Base-by-base conservation (phyloP, 2,888 invertebrate genomes). In the Athalia rosae region DNA sequence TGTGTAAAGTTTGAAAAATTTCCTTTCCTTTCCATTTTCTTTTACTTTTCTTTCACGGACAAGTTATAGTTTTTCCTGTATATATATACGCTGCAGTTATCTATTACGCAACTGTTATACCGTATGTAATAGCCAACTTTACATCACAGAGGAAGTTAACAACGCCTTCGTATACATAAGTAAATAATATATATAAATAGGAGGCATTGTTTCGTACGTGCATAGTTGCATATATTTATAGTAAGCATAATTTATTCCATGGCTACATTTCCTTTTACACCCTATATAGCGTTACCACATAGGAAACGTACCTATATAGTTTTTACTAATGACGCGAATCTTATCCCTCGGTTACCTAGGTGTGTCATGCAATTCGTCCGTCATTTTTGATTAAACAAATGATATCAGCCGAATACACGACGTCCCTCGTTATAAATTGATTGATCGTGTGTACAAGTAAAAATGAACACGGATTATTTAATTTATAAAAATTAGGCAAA, bases 211-310 rank as follows among this genome's bases (percentile, higher is more conserved):
- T 47, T 79, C 78, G 63, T 62, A 28, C 28, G n/a, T n/a, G 28
- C 28, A 28, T 28, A 28, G 28, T 28, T 2, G 28, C 2, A 28
- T 28, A 28, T 28, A 58, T 78, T 66, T 58, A 64, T 80, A 80
- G 79, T 82, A 82, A 82, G 79, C 81, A 83, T 83, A 83, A 82
- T 82, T 58, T 83, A 83, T 83, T 81, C 83, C 43, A 45, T 58
- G 66, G 43, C 64, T 64, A 48, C 58, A 61, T 73, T 78, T 76
- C 76, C 76, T 73, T 77, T 67, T 15, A 28, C 43, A 28, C 28
- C 28, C 28, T 28, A 28, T 28, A 28, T 28, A 28, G 28, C 28
- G 28, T 28, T 28, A 28, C 28, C 28, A 2, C 28, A 28, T 28
- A 28, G 28, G n/a, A 28, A 28, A 28, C 28, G 28, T 28, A 28